Conservation (phyloP, 2,113 vertebrate genomes). For the Phylloscopus trochilus region DNA sequence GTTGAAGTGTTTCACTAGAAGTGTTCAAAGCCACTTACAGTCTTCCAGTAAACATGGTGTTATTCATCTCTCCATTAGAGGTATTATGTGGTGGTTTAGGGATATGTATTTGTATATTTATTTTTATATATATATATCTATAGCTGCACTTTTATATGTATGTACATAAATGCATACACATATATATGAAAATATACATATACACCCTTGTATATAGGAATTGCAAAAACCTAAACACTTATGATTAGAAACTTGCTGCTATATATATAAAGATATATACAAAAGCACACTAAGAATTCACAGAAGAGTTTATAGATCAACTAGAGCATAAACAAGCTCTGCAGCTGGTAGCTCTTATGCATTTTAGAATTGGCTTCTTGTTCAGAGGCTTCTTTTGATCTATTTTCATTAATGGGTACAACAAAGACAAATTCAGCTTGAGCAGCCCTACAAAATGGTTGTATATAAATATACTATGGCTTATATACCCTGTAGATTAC, state of each 20-base stretch:
- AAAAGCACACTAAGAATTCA: not conserved
- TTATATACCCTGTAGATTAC: not conserved
- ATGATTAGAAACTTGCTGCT: not conserved
- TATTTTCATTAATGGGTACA: not conserved
- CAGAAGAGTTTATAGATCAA: not conserved
- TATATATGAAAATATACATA: not conserved
- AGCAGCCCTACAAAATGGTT: not conserved
- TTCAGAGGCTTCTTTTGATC: not conserved
- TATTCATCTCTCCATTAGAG: conserved; percentile 40
- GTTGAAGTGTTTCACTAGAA: conserved; percentile 58
- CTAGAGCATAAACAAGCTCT: not conserved
- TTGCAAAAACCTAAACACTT: not conserved
- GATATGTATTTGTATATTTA: not conserved
- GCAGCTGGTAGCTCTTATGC: not conserved
- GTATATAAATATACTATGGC: not conserved
- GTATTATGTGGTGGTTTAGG: not conserved
- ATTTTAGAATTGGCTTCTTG: not conserved
- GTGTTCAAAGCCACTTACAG: conserved; percentile 58
- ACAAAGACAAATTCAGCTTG: not conserved
- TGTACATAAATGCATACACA: not conserved
- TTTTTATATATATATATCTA: not conserved
- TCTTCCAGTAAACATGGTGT: conserved; percentile 69
- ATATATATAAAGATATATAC: not conserved
- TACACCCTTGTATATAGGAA: not conserved
- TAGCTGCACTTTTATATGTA: not conserved